Conservation (phyloP, 37 sponge, comb jelly and placozoan genomes). For the Eunapius fragilis region DNA sequence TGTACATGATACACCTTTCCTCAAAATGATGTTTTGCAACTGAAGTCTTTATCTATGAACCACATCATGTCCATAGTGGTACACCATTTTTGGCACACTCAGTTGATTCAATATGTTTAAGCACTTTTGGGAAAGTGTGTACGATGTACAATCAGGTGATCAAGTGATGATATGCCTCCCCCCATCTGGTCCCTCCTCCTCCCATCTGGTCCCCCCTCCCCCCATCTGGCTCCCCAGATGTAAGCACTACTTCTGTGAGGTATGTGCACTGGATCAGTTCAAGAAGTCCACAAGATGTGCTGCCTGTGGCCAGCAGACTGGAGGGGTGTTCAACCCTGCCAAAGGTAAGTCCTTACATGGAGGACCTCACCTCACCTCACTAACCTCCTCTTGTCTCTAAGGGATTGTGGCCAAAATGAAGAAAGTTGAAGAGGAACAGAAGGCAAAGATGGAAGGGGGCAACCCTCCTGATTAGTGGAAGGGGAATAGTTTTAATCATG, state of each 20-base stretch:
- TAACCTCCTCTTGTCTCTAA: not conserved
- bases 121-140: too few relatives aligned
- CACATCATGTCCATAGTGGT: too few relatives aligned
- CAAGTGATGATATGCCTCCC: too few relatives aligned
- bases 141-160: too few relatives aligned
- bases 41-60: too few relatives aligned
- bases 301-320: conserved; percentile 87
- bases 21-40: too few relatives aligned
- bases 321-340: conserved; percentile 98
- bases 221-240: conserved; percentile 85
- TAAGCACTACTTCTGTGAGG: conserved; percentile 97
- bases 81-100: too few relatives aligned
- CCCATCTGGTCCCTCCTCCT: too few relatives aligned
- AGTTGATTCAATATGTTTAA: too few relatives aligned
- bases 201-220: too few relatives aligned
- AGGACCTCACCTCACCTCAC: not conserved
- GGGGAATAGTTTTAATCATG: not conserved
- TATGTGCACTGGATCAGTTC: conserved; percentile 91
- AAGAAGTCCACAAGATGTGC: conserved; percentile 91
- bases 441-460: conserved; percentile 13
- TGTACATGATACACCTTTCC: too few relatives aligned
- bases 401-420: conserved; percentile 78
- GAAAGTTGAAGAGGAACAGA: conserved; percentile 61
- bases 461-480: conserved; percentile 1
- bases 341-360: conserved; percentile 47